Base-by-base conservation (phyloP, 2,888 invertebrate species). In the Mythimna vitellina region DNA sequence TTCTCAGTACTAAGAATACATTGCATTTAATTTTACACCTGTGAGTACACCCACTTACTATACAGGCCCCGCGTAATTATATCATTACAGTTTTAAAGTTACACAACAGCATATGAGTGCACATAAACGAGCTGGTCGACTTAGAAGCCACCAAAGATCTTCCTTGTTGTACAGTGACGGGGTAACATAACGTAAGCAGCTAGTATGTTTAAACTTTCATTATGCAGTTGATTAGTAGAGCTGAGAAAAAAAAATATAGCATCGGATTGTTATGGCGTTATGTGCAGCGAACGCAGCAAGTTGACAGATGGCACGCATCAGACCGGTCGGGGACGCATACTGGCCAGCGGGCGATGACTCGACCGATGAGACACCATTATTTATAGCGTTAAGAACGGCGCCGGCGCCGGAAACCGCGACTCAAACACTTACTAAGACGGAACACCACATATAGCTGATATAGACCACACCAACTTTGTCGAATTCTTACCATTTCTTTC, bases 291-390 rank as follows among this genome's bases (percentile, higher is more conserved):
- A 85, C 81, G 85, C 86, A 88, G 75, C 72, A 49, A 74, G 88
- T 89, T 93, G 93, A 93, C 93, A 92, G 91, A 91, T 91, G 92
- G 89, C 87, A 91, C 85, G 91, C 89, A 91, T 88, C 90, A 91
- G 92, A 93, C 92, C 92, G 92, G 92, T 92, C 85, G 89, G 85
- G 88, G 86, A 89, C 89, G 89, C 88, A 85, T 84, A 80, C 80
- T 88, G 87, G 90, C 88, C 89, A 84, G 88, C 93, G 96, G 94
- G 87, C 96, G 96, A 95, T 95, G 95, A 96, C 95, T 95, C 95
- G 89, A 75, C 85, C 92, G 92, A 90, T 95, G 95, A 94, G 93
- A 93, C 95, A 93, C 91, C 91, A 95, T 94, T 96, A 96, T 96
- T 95, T 93, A 96, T 96, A 96, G 95, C 92, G 89, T 88, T 89